A percentile compares a stretch with the other conserved stretches of the same genome.
phyloP scores from a whole-genome alignment of 2,888 invertebrate genomes.

The Sipunculus nudus region DNA sequence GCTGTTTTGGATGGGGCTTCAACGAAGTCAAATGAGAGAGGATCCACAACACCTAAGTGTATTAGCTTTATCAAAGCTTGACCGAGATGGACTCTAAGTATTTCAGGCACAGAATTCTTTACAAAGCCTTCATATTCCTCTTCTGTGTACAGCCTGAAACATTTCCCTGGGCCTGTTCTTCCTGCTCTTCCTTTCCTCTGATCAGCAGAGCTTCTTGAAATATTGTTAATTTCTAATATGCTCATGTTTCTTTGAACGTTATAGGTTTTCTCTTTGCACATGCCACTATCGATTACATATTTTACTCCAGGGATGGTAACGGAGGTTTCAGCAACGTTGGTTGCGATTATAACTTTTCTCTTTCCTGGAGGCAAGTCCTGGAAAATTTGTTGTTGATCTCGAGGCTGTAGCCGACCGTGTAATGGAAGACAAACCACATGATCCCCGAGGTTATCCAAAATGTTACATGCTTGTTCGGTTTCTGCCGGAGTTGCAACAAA shows the following conservation, averaged over 20 bases:
- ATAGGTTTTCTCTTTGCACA: slow-evolving; percentile 62
- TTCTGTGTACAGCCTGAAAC: slow-evolving; percentile 62
- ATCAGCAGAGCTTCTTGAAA: slow-evolving; percentile 63
- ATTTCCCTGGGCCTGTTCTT: slow-evolving; percentile 62
- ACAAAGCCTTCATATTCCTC: slow-evolving; percentile 55
- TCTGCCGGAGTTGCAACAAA: slow-evolving; percentile 64
- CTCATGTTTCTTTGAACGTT: slow-evolving; percentile 57
- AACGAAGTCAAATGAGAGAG: slow-evolving; percentile 59
- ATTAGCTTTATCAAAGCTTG: slow-evolving; percentile 59
- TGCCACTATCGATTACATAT: slow-evolving; percentile 66
- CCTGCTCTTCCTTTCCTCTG: slow-evolving; percentile 67
- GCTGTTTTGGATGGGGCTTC: slow-evolving; percentile 52
- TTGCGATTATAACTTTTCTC: slow-evolving; percentile 65
- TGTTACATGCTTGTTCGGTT: slow-evolving; percentile 53
- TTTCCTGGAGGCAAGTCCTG: slow-evolving; percentile 40
- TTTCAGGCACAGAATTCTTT: slow-evolving; percentile 58
- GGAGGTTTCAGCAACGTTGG: slow-evolving; percentile 67
- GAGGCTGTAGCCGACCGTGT: slow-evolving; percentile 56
- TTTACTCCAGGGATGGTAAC: slow-evolving; percentile 65
- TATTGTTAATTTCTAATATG: slow-evolving; percentile 47
- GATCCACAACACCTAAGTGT: slow-evolving; percentile 53
- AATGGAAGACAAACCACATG: too few species aligned
- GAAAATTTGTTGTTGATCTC: slow-evolving; percentile 61
- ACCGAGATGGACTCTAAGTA: slow-evolving; percentile 54
- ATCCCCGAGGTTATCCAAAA: too few species aligned